Percentiles rank a stretch among this genome's conserved stretches.
Conservation (phyloP, 1,140 invertebrate genomes). For the Halyomorpha halys region DNA sequence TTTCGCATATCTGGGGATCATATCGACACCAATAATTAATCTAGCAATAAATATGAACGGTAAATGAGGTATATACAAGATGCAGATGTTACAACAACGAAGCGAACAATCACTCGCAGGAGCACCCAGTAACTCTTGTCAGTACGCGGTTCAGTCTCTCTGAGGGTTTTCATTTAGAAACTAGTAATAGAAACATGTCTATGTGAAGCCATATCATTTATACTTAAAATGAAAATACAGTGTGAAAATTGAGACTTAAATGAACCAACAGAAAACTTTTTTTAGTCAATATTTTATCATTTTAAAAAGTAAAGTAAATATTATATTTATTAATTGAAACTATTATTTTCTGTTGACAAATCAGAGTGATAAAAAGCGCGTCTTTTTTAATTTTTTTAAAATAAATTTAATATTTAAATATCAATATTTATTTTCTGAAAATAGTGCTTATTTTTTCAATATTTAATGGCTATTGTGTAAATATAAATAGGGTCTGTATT, state of each 20-base stretch:
- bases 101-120: slow-evolving; percentile 15
- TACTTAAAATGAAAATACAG: slow-evolving; percentile 7
- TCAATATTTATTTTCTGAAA: slow-evolving; percentile 26
- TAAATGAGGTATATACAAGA: too few species aligned
- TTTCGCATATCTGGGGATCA: slow-evolving; percentile 17
- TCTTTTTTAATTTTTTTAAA: slow-evolving; percentile 17
- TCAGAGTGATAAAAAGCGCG: slow-evolving; percentile 1
- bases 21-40: slow-evolving; percentile 9
- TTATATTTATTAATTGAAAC: slow-evolving; percentile 15
- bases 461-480: slow-evolving; percentile 18
- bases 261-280: slow-evolving; percentile 22
- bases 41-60: neutral
- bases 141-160: slow-evolving; percentile 7
- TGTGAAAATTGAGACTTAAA: slow-evolving; percentile 21
- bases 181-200: slow-evolving; percentile 10
- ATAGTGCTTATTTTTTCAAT: slow-evolving; percentile 24
- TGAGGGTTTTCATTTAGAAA: slow-evolving; percentile 4
- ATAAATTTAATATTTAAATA: slow-evolving; percentile 20
- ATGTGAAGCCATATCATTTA: slow-evolving; percentile 21
- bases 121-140: neutral
- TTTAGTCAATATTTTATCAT: slow-evolving; percentile 21
- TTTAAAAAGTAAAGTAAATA: slow-evolving; percentile 14
- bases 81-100: slow-evolving; percentile 5
- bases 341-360: slow-evolving; percentile 21
- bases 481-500: slow-evolving; percentile 23